Conservation (phyloP, 2,797 vertebrate genomes). For the Antrozous pallidus region DNA sequence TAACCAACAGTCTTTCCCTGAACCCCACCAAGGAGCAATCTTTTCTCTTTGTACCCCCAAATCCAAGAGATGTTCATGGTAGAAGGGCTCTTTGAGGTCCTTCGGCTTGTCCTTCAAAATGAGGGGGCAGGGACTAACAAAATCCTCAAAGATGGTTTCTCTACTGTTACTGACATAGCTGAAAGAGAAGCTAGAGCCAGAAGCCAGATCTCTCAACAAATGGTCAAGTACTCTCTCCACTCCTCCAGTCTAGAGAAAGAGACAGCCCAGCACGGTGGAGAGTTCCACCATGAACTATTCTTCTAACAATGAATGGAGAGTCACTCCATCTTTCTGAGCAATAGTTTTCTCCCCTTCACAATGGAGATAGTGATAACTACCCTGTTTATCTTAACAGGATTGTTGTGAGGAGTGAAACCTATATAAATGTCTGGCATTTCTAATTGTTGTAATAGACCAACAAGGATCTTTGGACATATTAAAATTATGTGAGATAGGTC, state of each 20-base stretch:
- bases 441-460: neutral
- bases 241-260: neutral
- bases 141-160: neutral
- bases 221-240: neutral
- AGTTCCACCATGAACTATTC: neutral
- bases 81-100: neutral
- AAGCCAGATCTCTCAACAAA: neutral
- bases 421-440: neutral
- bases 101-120: neutral
- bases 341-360: neutral
- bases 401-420: neutral
- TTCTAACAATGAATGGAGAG: neutral
- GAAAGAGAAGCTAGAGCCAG: neutral
- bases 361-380: neutral
- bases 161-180: neutral
- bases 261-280: fast-evolving
- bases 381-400: neutral
- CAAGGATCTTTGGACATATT: neutral
- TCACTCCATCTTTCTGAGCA: neutral
- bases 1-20: neutral
- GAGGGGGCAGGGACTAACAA: neutral
- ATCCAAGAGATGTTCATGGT: neutral
- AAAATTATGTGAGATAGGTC: neutral
- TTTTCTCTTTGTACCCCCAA: neutral
- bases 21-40: neutral